Conservation (phyloP, 92 coral and sea anemone genomes). For the Epizoanthus ramosus region DNA sequence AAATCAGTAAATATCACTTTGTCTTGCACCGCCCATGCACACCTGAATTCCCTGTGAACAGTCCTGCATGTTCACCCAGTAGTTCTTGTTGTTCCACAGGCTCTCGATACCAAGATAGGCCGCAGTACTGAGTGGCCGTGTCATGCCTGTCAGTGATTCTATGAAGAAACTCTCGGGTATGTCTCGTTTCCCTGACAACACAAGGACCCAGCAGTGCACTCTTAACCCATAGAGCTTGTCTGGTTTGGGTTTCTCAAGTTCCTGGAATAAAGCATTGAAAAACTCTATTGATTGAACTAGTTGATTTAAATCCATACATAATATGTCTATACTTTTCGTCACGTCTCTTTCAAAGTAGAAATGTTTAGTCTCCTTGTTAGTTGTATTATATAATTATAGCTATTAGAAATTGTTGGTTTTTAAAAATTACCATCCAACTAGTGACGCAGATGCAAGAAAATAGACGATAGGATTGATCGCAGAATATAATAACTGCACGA, state of each 20-base stretch:
- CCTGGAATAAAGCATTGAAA: conserved; percentile 54
- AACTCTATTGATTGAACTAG: not conserved
- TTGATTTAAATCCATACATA: too few relatives aligned
- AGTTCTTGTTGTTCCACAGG: conserved; percentile 97
- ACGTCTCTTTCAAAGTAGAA: too few relatives aligned
- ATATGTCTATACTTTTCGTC: too few relatives aligned
- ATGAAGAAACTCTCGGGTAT: conserved; percentile 99
- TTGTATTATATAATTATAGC: too few relatives aligned
- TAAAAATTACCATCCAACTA: too few relatives aligned
- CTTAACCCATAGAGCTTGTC: conserved; percentile 97
- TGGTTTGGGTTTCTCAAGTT: conserved; percentile 93
- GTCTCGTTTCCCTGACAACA: conserved; percentile 96
- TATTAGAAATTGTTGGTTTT: too few relatives aligned
- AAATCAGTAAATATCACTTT: not conserved
- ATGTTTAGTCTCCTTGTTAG: too few relatives aligned
- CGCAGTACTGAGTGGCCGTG: conserved; percentile 77
- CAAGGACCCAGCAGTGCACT: conserved; percentile 98
- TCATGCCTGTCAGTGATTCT: conserved; percentile 88
- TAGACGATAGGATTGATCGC: too few relatives aligned
- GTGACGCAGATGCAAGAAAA: too few relatives aligned
- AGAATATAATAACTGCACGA: too few relatives aligned
- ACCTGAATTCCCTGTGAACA: conserved; percentile 96
- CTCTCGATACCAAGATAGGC: conserved; percentile 98
- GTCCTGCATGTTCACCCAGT: conserved; percentile 99
- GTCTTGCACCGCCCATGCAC: not conserved